These are phyloP conservation scores for Hymenochirus boettgeri DNA, from an alignment of 2,113 vertebrate species.

Conservation along the genomic window DNA sequence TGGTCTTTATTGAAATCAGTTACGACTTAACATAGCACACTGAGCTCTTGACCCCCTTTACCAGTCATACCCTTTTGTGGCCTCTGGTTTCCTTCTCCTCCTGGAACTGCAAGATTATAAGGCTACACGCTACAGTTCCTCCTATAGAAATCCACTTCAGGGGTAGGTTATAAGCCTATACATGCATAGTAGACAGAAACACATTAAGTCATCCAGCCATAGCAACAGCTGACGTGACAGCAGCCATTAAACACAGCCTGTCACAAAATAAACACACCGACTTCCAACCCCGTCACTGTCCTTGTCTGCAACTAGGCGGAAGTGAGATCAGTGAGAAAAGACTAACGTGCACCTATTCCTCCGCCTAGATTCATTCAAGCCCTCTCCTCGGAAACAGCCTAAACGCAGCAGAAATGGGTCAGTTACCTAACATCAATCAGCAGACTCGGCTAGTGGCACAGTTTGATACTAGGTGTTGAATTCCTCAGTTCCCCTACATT, in stretches of 20 bases:
- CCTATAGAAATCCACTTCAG: too few species aligned
- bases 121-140: too few species aligned
- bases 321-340: slow-evolving; percentile 2
- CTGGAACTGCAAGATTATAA: too few species aligned
- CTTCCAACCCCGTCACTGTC: not conserved
- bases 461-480: not conserved
- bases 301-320: slow-evolving; percentile 12
- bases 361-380: slow-evolving; percentile 14
- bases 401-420: not conserved
- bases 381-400: not conserved
- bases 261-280: not conserved
- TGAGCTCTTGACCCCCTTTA: too few species aligned
- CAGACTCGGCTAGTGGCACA: not conserved
- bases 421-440: not conserved
- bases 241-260: not conserved
- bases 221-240: slow-evolving; percentile 1
- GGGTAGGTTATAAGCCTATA: too few species aligned
- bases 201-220: not conserved
- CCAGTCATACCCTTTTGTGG: too few species aligned
- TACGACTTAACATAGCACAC: too few species aligned
- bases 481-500: too few species aligned
- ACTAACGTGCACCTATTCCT: not conserved
- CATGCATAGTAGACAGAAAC: too few species aligned
- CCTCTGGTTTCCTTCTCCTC: too few species aligned
- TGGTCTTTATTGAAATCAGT: too few species aligned